These are phyloP conservation scores for Neostethus bicornis DNA, from an alignment of 2,797 vertebrate genomes.

Conservation along the genomic window DNA sequence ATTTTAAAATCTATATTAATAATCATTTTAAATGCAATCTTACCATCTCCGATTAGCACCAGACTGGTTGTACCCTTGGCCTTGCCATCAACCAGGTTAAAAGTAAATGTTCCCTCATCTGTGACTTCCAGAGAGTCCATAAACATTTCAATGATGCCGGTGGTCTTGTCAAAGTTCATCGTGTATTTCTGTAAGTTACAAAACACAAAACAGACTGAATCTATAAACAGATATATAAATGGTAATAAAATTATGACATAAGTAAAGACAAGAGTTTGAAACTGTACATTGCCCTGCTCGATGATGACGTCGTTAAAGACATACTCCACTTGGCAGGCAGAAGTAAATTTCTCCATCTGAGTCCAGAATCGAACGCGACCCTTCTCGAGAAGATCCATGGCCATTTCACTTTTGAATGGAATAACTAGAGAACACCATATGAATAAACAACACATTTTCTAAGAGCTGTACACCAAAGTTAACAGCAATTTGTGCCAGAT, in stretches of 20 bases:
- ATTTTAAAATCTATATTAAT: no score
- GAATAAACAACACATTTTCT: neutral
- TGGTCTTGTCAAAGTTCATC: constrained; percentile 89
- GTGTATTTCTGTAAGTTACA: constrained; percentile 90
- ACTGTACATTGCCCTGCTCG: constrained; percentile 85
- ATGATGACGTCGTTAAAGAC: constrained; percentile 92
- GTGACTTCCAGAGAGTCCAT: constrained; percentile 93
- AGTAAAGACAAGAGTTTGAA: neutral
- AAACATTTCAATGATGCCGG: constrained; percentile 93
- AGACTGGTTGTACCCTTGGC: constrained; percentile 93
- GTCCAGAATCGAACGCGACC: constrained; percentile 96
- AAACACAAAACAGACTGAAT: neutral
- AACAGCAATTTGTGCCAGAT: neutral
- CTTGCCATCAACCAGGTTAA: constrained; percentile 95
- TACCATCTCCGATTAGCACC: constrained; percentile 96
- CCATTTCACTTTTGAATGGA: constrained; percentile 88
- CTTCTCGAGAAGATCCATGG: constrained; percentile 95
- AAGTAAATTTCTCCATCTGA: constrained; percentile 89
- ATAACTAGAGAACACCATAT: constrained; percentile 78
- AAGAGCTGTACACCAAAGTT: neutral
- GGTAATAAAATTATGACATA: neutral
- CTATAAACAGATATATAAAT: neutral
- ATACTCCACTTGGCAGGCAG: constrained; percentile 88
- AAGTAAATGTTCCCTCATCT: constrained; percentile 96
- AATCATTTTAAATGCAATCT: no score